Percentiles rank a stretch among this genome's conserved stretches.
These are phyloP conservation scores for Drosophila nigromelanica DNA, from an alignment of 1,140 invertebrate species.

Conservation along the genomic window DNA sequence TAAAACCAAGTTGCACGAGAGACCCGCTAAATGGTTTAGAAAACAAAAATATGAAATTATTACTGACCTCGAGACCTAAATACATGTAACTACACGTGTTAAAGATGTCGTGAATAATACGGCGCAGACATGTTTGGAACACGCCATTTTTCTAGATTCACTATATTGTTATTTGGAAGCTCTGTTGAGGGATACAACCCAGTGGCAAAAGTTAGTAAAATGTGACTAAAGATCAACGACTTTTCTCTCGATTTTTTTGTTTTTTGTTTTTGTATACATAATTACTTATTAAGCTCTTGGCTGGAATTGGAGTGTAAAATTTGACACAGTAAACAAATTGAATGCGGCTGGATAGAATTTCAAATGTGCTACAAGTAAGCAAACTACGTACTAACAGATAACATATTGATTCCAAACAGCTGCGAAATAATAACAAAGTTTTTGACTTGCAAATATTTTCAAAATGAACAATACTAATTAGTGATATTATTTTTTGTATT, in stretches of 20 bases:
- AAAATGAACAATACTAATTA: no score
- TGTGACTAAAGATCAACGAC: constrained; percentile 57
- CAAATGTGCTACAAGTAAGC: background rate
- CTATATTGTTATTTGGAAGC: background rate
- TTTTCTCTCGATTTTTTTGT: background rate
- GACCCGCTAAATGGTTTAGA: constrained; percentile 65
- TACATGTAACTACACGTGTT: constrained; percentile 12
- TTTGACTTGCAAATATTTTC: no score
- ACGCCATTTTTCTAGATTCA: constrained; percentile 10
- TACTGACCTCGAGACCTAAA: constrained; percentile 45
- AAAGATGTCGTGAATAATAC: background rate
- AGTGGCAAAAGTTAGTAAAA: constrained; percentile 21
- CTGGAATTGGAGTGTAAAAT: constrained; percentile 25
- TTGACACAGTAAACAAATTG: background rate
- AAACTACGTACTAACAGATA: no score
- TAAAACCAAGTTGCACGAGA: constrained; percentile 45
- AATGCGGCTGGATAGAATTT: background rate
- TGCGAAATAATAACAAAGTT: no score
- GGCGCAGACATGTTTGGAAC: background rate
- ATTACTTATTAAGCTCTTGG: constrained; percentile 32
- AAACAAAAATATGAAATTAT: constrained; percentile 53
- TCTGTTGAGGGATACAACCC: background rate
- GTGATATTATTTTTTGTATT: no score
- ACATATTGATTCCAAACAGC: no score
- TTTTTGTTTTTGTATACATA: constrained; percentile 35